phyloP scores from a whole-genome alignment of 2,888 invertebrate species.

The Chloromyia formosa region DNA sequence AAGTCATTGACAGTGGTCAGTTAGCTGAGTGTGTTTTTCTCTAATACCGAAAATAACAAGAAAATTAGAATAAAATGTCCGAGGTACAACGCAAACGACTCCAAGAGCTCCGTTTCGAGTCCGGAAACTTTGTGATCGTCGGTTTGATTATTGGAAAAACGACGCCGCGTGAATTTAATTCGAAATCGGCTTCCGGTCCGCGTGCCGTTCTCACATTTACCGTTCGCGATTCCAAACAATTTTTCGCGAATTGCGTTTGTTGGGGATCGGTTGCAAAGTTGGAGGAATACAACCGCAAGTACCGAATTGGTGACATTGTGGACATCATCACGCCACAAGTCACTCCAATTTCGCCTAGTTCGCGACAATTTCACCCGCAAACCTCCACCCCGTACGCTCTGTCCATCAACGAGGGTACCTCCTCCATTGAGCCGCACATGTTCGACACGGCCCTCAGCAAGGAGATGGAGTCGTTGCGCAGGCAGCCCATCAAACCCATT shows the following conservation, averaged over 20 bases:
- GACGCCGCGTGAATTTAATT: conserved; percentile 64
- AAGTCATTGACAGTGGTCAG: not conserved
- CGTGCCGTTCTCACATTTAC: conserved; percentile 82
- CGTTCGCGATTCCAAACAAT: conserved; percentile 74
- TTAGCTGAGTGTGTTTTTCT: too few relatives aligned
- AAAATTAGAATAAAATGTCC: conserved; percentile 33
- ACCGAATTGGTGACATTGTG: conserved; percentile 76
- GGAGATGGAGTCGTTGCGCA: conserved; percentile 67
- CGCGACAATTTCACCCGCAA: conserved; percentile 70
- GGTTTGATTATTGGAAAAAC: conserved; percentile 74
- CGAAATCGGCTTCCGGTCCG: conserved; percentile 58
- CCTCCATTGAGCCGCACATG: conserved; percentile 70
- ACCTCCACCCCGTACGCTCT: conserved; percentile 74
- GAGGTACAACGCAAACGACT: conserved; percentile 13
- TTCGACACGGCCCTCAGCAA: conserved; percentile 64
- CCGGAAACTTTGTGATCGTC: conserved; percentile 58
- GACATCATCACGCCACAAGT: conserved; percentile 74
- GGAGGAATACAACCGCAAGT: conserved; percentile 69
- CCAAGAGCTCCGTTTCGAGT: conserved; percentile 33
- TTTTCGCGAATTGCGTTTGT: conserved; percentile 78
- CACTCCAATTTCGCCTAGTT: conserved; percentile 56
- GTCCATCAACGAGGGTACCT: conserved; percentile 72
- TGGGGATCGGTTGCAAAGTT: conserved; percentile 77
- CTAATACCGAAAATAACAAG: too few relatives aligned
- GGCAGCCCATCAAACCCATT: conserved; percentile 71